A percentile compares a stretch with the other conserved stretches of the same genome.
Evolutionary conservation across 2,797 vertebrate species (phyloP).

Genomic region (Lepilemur septentrionalis): DNA sequence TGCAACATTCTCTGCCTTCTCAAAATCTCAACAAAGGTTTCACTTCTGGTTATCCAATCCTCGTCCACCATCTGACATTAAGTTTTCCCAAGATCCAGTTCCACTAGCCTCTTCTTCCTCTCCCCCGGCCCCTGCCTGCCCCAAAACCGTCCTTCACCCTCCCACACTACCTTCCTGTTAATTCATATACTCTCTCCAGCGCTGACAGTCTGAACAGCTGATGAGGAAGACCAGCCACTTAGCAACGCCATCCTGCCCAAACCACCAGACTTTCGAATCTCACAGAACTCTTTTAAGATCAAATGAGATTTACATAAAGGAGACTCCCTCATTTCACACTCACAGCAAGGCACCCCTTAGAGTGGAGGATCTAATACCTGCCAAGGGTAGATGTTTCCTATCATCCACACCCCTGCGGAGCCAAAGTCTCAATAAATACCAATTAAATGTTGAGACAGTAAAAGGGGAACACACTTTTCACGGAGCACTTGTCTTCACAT

Average conservation of each 20-base stretch:
- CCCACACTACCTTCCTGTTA: not conserved
- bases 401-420: not conserved
- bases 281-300: not conserved
- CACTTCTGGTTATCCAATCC: not conserved
- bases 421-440: not conserved
- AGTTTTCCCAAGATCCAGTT: not conserved
- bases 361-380: not conserved
- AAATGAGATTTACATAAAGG: not conserved
- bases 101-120: not conserved
- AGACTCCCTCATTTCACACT: not conserved
- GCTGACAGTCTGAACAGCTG: not conserved
- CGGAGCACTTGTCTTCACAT: not conserved
- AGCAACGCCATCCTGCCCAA: not conserved
- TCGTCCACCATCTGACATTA: not conserved
- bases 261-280: not conserved
- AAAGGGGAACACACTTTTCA: not conserved
- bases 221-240: not conserved
- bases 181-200: not conserved
- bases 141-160: not conserved
- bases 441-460: not conserved
- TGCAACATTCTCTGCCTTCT: not conserved
- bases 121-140: not conserved
- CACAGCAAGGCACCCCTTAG: not conserved
- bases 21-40: not conserved
- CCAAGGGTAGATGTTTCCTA: not conserved